These are phyloP conservation scores for Pampusana beccarii DNA, from an alignment of 2,113 vertebrate species.

Conservation along the genomic window DNA sequence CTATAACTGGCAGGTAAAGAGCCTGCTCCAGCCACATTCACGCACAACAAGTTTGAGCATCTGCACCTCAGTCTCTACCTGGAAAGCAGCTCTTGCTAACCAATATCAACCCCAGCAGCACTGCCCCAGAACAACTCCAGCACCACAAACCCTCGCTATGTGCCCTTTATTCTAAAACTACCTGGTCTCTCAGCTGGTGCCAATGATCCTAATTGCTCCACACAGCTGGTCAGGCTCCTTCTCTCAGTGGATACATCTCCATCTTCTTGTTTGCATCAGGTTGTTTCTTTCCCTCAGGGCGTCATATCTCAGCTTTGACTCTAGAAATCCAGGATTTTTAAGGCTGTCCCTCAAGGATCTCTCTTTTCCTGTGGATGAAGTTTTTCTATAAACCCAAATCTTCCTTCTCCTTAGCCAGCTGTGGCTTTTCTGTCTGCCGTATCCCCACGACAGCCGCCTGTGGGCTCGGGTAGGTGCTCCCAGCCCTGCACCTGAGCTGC, in stretches of 20 bases:
- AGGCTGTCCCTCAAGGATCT: neutral
- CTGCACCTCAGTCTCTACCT: neutral
- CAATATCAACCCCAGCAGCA: neutral
- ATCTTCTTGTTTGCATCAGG: neutral
- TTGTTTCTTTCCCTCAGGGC: neutral
- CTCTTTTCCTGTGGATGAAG: neutral
- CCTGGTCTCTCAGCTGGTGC: neutral
- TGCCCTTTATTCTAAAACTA: neutral
- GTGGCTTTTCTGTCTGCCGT: neutral
- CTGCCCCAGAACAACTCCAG: neutral
- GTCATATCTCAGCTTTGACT: neutral
- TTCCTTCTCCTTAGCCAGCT: neutral
- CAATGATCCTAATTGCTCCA: neutral
- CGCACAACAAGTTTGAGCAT: neutral
- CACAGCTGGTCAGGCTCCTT: neutral
- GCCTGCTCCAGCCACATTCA: neutral
- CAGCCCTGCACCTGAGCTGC: neutral
- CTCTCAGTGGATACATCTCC: neutral
- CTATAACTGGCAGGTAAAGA: neutral
- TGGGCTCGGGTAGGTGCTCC: neutral
- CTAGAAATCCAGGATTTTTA: neutral
- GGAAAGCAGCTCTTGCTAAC: neutral
- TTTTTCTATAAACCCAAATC: neutral
- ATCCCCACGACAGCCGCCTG: accelerated
- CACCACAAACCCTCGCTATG: neutral